Evolutionary conservation across 2,888 invertebrate genomes (phyloP).

Genomic region (Habroteleia sp.): DNA sequence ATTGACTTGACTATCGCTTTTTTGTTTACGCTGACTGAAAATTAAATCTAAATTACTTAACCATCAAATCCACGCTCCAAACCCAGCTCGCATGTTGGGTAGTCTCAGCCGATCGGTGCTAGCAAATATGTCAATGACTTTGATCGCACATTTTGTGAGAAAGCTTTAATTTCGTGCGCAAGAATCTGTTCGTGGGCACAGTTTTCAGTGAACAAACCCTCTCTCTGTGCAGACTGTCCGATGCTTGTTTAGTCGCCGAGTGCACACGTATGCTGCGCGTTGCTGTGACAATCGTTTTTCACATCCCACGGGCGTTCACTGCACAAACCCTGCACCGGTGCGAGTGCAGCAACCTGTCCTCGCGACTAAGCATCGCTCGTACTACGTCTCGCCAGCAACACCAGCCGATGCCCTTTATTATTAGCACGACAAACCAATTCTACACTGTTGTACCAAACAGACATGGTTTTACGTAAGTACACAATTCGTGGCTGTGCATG

Average conservation of each 20-base stretch:
- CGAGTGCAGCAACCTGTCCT: not conserved
- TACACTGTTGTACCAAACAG: slow-evolving; percentile 37
- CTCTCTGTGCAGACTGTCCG: not conserved
- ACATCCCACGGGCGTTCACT: slow-evolving; percentile 7
- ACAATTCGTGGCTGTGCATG: slow-evolving; percentile 16
- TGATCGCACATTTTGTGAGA: no score
- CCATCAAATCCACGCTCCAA: no score
- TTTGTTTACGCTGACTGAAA: not conserved
- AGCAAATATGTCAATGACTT: no score
- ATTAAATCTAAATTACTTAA: no score
- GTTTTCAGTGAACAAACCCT: slow-evolving; percentile 13
- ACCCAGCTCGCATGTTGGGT: no score
- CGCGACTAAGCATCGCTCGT: slow-evolving; percentile 16
- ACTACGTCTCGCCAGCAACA: slow-evolving; percentile 1
- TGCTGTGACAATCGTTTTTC: slow-evolving; percentile 4
- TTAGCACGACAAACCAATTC: slow-evolving; percentile 43
- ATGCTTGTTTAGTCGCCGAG: slow-evolving; percentile 2
- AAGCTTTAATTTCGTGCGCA: no score
- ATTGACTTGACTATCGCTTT: no score
- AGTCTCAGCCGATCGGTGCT: no score
- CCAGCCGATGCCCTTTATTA: slow-evolving; percentile 19
- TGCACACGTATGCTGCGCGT: slow-evolving; percentile 28
- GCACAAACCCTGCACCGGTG: not conserved
- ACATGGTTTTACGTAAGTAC: slow-evolving; percentile 52
- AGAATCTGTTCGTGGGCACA: slow-evolving; percentile 6